These are phyloP conservation scores for Yponomeuta cagnagella DNA, from an alignment of 2,888 invertebrate genomes.

Conservation along the genomic window DNA sequence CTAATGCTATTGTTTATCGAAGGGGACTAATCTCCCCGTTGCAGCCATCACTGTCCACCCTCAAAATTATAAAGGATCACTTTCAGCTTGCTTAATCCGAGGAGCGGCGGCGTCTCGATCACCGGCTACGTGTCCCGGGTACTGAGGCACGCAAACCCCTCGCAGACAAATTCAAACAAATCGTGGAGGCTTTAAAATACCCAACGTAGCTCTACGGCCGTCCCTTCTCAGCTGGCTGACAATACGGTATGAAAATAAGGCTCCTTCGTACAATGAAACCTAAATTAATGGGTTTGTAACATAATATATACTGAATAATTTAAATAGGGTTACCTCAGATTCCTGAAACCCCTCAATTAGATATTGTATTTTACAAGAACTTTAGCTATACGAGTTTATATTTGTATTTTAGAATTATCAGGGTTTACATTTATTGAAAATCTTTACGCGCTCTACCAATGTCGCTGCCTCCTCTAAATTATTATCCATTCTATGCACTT, in stretches of 20 bases:
- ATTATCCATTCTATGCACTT: no score
- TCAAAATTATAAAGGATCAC: conserved; percentile 72
- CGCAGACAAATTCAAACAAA: conserved; percentile 10
- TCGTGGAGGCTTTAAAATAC: conserved; percentile 11
- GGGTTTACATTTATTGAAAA: no score
- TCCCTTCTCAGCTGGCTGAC: conserved; percentile 5
- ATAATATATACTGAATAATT: neutral
- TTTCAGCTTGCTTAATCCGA: conserved; percentile 65
- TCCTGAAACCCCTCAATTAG: no score
- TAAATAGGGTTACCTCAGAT: no score
- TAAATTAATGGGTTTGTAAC: neutral
- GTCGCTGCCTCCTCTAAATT: no score
- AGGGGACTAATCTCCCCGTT: conserved; percentile 73
- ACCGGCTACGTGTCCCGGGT: conserved; percentile 21
- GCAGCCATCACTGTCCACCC: conserved; percentile 73
- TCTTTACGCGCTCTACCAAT: no score
- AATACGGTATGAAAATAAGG: neutral
- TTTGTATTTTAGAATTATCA: no score
- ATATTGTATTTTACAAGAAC: no score
- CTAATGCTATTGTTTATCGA: conserved; percentile 76
- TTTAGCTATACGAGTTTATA: no score
- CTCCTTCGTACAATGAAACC: neutral
- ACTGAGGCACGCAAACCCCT: neutral
- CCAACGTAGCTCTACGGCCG: neutral
- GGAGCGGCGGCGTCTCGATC: conserved; percentile 32